Base-by-base conservation (phyloP, 1,140 invertebrate species). In the Zaprionus capensis region DNA sequence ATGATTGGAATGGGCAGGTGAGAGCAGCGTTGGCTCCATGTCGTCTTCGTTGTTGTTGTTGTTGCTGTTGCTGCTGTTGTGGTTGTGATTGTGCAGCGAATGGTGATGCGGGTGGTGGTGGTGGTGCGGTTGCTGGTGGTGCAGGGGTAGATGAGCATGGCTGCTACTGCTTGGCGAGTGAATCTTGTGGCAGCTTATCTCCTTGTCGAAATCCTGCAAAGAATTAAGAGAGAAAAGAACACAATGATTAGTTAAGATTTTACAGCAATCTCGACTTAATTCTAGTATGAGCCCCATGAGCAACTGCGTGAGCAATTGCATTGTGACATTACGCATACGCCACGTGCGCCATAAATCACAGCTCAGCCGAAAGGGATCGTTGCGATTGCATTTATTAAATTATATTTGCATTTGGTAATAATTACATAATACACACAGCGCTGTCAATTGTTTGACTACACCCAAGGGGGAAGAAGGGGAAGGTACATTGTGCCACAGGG, bases 181-280 rank as follows among this genome's bases (percentile, higher is more conserved):
- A 14, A 92, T 88, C 55, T 92, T 92, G 71, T 92, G 91, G 74
- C 82, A 81, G 58, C 62, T 86, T 63, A 92, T 91, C 46, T 92
- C 91, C 74, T 92, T 92, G 55, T 92, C 91, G 44, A 80, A 92
- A 58, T 92, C 91, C 91, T 92, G 65, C 2, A 86, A 78, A 38
- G 36, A 70, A 38, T 31, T 12, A 15, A 9, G 34, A 17, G 3
- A 51, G 12, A 4, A 38, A 34, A 61, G 20, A 26, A 34, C 2
- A 36, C 9, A 11, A 22, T 22, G 12, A 55, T 79, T 79, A 79
- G 63, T 76, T 12, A 28, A 12, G 22, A 51, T 24, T 22, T 4
- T 1, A 12, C 5, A 28, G 4, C 1, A 12, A 31, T 12, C 22
- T 5, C 4, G 17, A 36, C 46, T 36, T 62, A 22, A 55, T 36